Percentiles rank a stretch among this genome's conserved stretches.
phyloP scores from a whole-genome alignment of 2,113 vertebrate genomes.

The Muntiacus muntjak region DNA sequence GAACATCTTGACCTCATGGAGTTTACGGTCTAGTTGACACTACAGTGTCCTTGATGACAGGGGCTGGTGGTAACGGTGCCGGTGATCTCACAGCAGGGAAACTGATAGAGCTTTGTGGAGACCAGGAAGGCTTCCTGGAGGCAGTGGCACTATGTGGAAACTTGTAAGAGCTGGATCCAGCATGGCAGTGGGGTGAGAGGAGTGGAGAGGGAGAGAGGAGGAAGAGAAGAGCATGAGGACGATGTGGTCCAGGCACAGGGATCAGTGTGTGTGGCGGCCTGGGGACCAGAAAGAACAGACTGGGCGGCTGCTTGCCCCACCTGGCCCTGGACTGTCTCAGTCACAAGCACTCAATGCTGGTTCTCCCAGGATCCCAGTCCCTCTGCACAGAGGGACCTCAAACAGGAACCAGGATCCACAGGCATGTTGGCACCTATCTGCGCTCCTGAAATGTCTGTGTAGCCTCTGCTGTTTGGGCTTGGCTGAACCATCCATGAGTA shows the following conservation, averaged over 20 bases:
- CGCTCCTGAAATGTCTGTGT: not conserved
- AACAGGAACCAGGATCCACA: not conserved
- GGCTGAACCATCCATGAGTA: not conserved
- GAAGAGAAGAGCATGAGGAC: not conserved
- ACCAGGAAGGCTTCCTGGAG: not conserved
- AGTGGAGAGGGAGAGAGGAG: not conserved
- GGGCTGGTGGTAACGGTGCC: not conserved
- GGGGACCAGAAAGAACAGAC: not conserved
- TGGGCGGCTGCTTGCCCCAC: accelerated
- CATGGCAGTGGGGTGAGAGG: not conserved
- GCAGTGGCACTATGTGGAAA: not conserved
- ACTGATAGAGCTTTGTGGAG: not conserved
- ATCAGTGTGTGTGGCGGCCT: not conserved
- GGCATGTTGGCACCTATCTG: accelerated
- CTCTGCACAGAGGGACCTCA: not conserved
- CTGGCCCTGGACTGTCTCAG: not conserved
- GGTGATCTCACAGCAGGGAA: not conserved
- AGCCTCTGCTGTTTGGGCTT: not conserved
- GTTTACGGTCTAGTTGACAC: not conserved
- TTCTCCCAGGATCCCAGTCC: not conserved
- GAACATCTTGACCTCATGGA: not conserved
- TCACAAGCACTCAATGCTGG: not conserved
- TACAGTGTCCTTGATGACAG: not conserved
- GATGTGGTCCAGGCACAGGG: not conserved
- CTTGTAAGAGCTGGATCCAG: not conserved